These are phyloP conservation scores for Leptura quadrifasciata DNA, from an alignment of 2,888 invertebrate species.

Conservation along the genomic window DNA sequence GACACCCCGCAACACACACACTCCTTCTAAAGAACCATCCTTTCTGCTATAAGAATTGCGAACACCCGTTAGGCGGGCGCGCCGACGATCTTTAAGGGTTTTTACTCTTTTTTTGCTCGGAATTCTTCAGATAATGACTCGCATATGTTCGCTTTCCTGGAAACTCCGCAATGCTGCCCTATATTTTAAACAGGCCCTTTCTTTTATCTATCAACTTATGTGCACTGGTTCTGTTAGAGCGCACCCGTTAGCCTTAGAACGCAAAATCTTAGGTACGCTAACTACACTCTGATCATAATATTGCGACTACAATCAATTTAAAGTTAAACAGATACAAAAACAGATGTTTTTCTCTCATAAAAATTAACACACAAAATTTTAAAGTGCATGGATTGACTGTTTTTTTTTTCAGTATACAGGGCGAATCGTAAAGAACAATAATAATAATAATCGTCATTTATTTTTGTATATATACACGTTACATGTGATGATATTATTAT, in stretches of 20 bases:
- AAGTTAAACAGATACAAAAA: no score
- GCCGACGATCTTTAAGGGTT: constrained; percentile 60
- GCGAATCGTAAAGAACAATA: no score
- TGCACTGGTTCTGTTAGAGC: not conserved
- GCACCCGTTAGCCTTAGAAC: not conserved
- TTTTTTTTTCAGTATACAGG: no score
- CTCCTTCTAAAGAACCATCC: constrained; percentile 13
- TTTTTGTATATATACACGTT: no score
- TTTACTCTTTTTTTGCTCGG: constrained; percentile 57
- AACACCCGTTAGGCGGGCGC: constrained; percentile 63
- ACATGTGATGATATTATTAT: no score
- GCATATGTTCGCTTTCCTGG: constrained; percentile 69
- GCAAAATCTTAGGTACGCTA: not conserved
- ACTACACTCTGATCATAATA: not conserved
- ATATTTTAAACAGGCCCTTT: constrained; percentile 60
- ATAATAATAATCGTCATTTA: no score
- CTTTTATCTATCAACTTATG: constrained; percentile 33
- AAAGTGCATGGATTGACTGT: no score
- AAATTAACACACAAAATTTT: no score
- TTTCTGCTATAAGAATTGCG: constrained; percentile 52
- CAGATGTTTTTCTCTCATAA: no score
- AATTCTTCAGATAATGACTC: constrained; percentile 67
- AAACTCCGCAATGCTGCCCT: constrained; percentile 67
- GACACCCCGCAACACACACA: constrained; percentile 26
- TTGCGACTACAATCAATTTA: no score